Evolutionary conservation across 2,888 invertebrate species (phyloP), one percentile per base, ranked within the genome.

Genomic region (Falcaria lacertinaria): DNA sequence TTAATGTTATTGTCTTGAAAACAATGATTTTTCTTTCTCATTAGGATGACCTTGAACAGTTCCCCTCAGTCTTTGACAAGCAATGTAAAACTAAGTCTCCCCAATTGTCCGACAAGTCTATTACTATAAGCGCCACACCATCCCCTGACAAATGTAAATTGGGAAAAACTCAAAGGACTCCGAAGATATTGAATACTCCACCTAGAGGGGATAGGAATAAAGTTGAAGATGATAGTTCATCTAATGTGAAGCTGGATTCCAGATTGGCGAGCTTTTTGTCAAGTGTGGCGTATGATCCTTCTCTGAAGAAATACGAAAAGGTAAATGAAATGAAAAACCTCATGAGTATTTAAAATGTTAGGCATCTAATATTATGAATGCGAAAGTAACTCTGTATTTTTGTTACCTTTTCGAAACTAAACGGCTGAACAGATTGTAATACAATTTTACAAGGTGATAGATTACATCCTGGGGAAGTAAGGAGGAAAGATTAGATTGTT

Each of bases 181-280:
- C 34, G 2, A 75, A 68, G 49, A 47, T 19, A n/a, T 38, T 64
- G 6, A 57, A 50, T 42, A 72, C 73, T 11, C 71, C 77, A 22
- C 68, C 69, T 15, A 73, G 74, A 44, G 25, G 1, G 1, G 63
- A 54, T 14, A 48, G 57, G 1, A 53, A 36, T 34, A 64, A 56
- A 45, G 72, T 71, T 42, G 71, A 53, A 45, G 80, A n/a, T n/a
- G n/a, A 82, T 44, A 71, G 75, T 8, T 45, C 80, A 33, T 72
- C 59, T 41, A 71, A 66, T 49, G 57, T 82, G 15, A 75, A 67
- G 49, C 45, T 82, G 33, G 80, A 81, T 52, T 45, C 58, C 16
- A 64, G 73, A 11, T 52, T 79, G 34, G 59, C 72, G 14, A 66
- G 55, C 13, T 76, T 76, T 44, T 52, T 83, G 38, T 49, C 50